These are phyloP conservation scores for Dolichotis patagonum DNA, from an alignment of 2,113 vertebrate genomes.

Conservation along the genomic window DNA sequence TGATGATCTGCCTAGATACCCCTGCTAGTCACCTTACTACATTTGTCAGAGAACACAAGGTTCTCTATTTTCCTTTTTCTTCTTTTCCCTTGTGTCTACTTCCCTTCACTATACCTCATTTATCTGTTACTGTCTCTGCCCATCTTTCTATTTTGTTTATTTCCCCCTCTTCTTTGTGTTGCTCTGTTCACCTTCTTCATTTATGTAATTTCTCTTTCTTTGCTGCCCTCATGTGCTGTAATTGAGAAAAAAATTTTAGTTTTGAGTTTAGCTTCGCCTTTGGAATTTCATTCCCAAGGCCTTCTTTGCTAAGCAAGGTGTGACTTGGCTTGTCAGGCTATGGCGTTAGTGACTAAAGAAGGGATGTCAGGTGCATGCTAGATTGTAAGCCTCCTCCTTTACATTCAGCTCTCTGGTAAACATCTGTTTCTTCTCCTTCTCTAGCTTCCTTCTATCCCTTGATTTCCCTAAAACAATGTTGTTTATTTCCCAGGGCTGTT, in stretches of 20 bases:
- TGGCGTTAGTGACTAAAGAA: slow-evolving; percentile 54
- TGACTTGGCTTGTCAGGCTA: slow-evolving; percentile 59
- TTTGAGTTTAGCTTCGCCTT: slow-evolving; percentile 65
- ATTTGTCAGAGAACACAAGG: slow-evolving; percentile 52
- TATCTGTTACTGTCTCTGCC: slow-evolving; percentile 48
- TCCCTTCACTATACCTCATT: not conserved
- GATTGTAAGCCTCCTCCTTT: slow-evolving; percentile 57
- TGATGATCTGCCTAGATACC: slow-evolving; percentile 26
- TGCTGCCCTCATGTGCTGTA: slow-evolving; percentile 22
- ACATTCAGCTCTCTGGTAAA: slow-evolving; percentile 48
- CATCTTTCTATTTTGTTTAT: slow-evolving; percentile 57
- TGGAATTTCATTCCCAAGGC: slow-evolving; percentile 70
- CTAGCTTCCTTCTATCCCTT: slow-evolving; percentile 64
- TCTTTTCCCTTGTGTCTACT: slow-evolving; percentile 31
- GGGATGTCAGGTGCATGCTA: slow-evolving; percentile 16
- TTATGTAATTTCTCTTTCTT: slow-evolving; percentile 70
- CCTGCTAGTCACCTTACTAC: not conserved
- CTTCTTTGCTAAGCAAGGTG: slow-evolving; percentile 64
- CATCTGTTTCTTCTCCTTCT: slow-evolving; percentile 59
- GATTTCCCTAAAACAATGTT: slow-evolving; percentile 67
- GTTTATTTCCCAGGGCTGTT: slow-evolving; percentile 66
- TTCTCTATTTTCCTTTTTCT: slow-evolving; percentile 41
- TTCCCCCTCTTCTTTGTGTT: slow-evolving; percentile 59
- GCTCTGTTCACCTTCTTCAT: slow-evolving; percentile 62
- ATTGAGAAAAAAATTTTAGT: slow-evolving; percentile 48